Conservation (phyloP, 2,797 vertebrate species). For the Pseudomugil gertrudae region DNA sequence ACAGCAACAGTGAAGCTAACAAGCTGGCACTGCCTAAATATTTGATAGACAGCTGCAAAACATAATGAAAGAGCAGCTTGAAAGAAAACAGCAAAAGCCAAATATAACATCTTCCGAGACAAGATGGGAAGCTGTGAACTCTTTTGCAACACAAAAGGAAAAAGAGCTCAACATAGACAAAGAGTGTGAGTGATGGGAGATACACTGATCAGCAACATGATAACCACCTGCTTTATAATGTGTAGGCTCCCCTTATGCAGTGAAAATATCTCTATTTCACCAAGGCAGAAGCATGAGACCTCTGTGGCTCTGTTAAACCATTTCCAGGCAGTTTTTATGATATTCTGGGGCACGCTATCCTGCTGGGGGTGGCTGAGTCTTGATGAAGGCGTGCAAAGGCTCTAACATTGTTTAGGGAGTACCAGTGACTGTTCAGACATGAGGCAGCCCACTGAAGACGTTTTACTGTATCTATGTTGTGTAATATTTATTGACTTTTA, state of each 20-base stretch:
- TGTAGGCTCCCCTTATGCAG: neutral
- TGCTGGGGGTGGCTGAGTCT: neutral
- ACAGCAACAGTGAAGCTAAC: slow-evolving; percentile 11
- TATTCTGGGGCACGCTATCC: neutral
- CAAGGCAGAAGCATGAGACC: neutral
- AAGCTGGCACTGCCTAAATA: slow-evolving; percentile 7
- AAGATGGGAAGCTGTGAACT: slow-evolving; percentile 10
- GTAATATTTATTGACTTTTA: neutral
- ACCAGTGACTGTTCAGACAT: neutral
- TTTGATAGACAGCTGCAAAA: slow-evolving; percentile 26
- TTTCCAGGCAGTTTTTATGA: neutral
- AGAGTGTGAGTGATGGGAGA: neutral
- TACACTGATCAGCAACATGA: neutral
- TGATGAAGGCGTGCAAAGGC: neutral
- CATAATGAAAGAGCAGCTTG: slow-evolving; percentile 12
- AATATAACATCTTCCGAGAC: slow-evolving; percentile 1
- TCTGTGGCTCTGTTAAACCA: neutral
- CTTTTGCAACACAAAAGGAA: neutral
- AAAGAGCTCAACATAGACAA: neutral
- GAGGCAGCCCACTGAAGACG: neutral
- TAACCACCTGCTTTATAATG: neutral
- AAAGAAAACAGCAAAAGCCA: slow-evolving; percentile 22
- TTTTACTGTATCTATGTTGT: neutral
- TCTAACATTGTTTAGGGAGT: neutral
- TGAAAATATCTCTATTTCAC: neutral